Percentiles rank a stretch among this genome's conserved stretches.
Conservation (phyloP, 1,140 invertebrate species). For the Doryteuthis pealeii region DNA sequence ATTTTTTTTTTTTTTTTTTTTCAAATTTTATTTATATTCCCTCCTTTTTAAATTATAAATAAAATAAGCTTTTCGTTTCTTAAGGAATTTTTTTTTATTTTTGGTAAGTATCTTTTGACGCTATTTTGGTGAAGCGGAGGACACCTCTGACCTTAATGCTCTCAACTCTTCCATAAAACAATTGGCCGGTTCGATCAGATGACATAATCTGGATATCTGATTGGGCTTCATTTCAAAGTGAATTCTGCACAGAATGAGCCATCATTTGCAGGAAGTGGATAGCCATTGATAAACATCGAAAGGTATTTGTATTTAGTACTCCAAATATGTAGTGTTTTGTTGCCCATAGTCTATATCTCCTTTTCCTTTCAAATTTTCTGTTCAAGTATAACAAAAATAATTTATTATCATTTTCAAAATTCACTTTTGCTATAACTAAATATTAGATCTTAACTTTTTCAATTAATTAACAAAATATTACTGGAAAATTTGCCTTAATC, state of each 20-base stretch:
- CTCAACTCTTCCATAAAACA: background rate
- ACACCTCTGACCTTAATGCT: background rate
- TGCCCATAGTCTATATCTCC: too few relatives aligned
- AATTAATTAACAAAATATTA: too few relatives aligned
- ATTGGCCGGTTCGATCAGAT: slow-evolving; percentile 2
- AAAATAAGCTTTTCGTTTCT: background rate
- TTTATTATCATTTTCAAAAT: too few relatives aligned
- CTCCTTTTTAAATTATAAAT: too few relatives aligned
- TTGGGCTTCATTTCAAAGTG: background rate
- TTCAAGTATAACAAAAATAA: too few relatives aligned
- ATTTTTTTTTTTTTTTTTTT: too few relatives aligned
- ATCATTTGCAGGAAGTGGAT: slow-evolving; percentile 11
- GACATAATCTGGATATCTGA: background rate
- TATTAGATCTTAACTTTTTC: too few relatives aligned
- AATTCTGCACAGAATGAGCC: slow-evolving; percentile 1
- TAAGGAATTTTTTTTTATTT: slow-evolving; percentile 1
- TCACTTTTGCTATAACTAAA: too few relatives aligned
- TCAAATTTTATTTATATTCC: too few relatives aligned
- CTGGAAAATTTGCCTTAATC: too few relatives aligned
- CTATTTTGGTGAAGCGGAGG: slow-evolving; percentile 5
- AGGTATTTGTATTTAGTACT: slow-evolving; percentile 8
- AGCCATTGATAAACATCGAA: slow-evolving; percentile 6
- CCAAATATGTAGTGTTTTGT: background rate
- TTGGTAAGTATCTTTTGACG: slow-evolving; percentile 8
- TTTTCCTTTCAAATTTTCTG: too few relatives aligned